Percentiles rank a stretch among this genome's conserved stretches.
Evolutionary conservation across 2,888 invertebrate species (phyloP).

Genomic region (Tyria jacobaeae): DNA sequence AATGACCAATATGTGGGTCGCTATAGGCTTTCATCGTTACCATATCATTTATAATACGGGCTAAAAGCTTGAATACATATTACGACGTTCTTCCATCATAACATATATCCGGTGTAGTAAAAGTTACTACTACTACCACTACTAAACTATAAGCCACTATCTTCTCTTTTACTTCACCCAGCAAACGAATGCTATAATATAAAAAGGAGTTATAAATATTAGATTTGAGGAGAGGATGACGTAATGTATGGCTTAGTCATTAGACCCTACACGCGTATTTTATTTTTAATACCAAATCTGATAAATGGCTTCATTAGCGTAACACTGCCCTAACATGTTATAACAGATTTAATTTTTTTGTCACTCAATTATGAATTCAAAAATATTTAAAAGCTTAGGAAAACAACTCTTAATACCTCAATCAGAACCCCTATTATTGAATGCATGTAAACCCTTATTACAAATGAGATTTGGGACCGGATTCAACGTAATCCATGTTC

Average conservation of each 20-base stretch:
- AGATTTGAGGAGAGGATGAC: conserved; percentile 17
- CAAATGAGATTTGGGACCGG: conserved; percentile 49
- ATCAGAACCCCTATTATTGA: conserved; percentile 45
- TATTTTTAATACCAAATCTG: conserved; percentile 30
- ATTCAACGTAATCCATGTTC: conserved; percentile 42
- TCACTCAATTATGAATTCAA: conserved; percentile 33
- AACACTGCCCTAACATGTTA: conserved; percentile 24
- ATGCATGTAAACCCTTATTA: conserved; percentile 52
- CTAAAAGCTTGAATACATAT: conserved; percentile 41
- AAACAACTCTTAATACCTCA: conserved; percentile 37
- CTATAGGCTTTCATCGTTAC: conserved; percentile 30
- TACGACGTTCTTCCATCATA: conserved; percentile 18
- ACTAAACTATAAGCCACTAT: no score
- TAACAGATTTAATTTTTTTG: conserved; percentile 24
- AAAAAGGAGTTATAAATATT: background rate
- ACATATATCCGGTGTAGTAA: conserved; percentile 10
- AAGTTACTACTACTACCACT: no score
- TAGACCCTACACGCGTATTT: background rate
- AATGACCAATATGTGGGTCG: conserved; percentile 51
- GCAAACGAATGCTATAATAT: background rate
- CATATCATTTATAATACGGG: conserved; percentile 42
- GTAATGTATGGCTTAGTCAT: conserved; percentile 20
- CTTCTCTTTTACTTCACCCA: background rate
- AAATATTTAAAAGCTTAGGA: conserved; percentile 44
- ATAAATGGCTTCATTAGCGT: conserved; percentile 40